These are phyloP conservation scores for Poecilus cupreus DNA, from an alignment of 2,888 invertebrate genomes.

Conservation along the genomic window DNA sequence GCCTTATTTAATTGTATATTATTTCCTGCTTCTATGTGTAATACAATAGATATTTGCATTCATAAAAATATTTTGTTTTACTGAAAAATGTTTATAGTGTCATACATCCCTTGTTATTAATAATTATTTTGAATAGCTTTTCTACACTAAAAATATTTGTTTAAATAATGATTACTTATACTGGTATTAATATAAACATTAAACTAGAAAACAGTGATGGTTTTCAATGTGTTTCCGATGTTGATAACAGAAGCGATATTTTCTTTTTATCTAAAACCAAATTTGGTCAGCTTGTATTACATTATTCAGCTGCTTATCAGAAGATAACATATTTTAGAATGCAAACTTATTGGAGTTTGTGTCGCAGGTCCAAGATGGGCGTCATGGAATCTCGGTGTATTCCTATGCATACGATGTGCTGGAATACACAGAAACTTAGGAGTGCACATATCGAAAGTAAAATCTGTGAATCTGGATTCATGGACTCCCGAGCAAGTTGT, in stretches of 20 bases:
- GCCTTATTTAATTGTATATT: not conserved
- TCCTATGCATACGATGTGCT: constrained; percentile 98
- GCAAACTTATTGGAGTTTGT: constrained; percentile 35
- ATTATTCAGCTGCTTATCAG: not conserved
- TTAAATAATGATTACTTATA: not conserved
- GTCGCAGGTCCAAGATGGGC: constrained; percentile 97
- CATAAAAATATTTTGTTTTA: no score
- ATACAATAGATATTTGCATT: constrained; percentile 25
- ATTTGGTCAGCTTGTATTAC: not conserved
- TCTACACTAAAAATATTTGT: no score
- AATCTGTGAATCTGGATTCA: constrained; percentile 97
- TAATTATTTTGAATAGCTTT: no score
- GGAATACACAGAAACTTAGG: constrained; percentile 99
- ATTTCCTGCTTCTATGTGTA: constrained; percentile 11
- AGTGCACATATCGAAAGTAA: constrained; percentile 98
- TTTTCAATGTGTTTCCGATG: constrained; percentile 22
- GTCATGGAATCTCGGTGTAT: constrained; percentile 99
- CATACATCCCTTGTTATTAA: no score
- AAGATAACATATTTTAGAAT: not conserved
- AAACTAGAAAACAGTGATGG: not conserved
- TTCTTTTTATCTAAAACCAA: constrained; percentile 19
- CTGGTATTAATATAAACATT: not conserved
- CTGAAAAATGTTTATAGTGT: no score
- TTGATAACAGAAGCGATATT: constrained; percentile 36
- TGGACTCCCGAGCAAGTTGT: constrained; percentile 97